These are phyloP conservation scores for Hydriomena furcata DNA, from an alignment of 2,888 invertebrate species.

Conservation along the genomic window DNA sequence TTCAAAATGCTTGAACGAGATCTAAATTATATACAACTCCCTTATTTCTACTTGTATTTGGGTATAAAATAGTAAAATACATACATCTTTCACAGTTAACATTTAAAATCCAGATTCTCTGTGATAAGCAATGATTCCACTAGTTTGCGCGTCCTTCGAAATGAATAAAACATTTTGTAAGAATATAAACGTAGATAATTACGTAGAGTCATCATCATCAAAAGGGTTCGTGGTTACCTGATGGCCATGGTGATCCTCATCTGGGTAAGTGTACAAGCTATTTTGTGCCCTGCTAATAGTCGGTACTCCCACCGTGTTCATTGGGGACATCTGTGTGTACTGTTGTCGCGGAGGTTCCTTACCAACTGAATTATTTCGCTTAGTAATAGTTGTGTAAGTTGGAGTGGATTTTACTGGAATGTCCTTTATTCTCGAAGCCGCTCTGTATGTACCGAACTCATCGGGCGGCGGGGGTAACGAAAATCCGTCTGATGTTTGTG, in stretches of 20 bases:
- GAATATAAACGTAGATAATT: conserved; percentile 39
- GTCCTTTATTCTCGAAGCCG: conserved; percentile 67
- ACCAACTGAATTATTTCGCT: conserved; percentile 55
- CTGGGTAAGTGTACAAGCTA: conserved; percentile 69
- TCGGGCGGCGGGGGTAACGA: conserved; percentile 77
- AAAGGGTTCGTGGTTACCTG: conserved; percentile 75
- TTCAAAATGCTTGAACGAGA: conserved; percentile 47
- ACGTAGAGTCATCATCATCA: conserved; percentile 66
- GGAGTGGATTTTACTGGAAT: conserved; percentile 64
- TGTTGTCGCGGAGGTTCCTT: conserved; percentile 56
- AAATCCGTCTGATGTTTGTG: conserved; percentile 73
- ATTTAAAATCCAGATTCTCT: conserved; percentile 58
- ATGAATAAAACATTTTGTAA: conserved; percentile 47
- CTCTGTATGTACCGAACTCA: conserved; percentile 70
- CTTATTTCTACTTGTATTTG: conserved; percentile 22
- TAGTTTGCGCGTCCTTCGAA: conserved; percentile 53
- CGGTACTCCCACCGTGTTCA: conserved; percentile 73
- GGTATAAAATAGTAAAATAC: conserved; percentile 24
- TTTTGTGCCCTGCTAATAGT: conserved; percentile 59
- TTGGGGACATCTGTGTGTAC: conserved; percentile 61
- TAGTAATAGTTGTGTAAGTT: conserved; percentile 60
- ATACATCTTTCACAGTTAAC: conserved; percentile 34
- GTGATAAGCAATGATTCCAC: conserved; percentile 51
- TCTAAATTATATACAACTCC: conserved; percentile 43
- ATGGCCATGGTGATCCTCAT: conserved; percentile 57